Conservation (phyloP, 2,888 invertebrate genomes). For the Drosophila infuscata region DNA sequence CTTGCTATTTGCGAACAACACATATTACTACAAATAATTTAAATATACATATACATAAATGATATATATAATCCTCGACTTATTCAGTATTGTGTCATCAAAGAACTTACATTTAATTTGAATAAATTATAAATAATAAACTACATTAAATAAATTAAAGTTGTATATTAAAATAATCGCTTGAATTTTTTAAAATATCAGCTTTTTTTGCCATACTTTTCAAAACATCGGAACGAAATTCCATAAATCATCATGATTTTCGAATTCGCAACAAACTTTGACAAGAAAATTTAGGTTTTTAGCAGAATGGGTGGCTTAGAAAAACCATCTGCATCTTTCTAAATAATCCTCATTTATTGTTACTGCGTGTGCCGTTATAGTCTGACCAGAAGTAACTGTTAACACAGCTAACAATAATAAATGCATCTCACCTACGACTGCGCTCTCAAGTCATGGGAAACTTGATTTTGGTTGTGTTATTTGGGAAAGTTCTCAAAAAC, state of each 20-base stretch:
- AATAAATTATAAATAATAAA: not conserved
- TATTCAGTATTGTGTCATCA: not conserved
- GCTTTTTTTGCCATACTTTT: too few species aligned
- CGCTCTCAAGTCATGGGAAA: constrained; percentile 8
- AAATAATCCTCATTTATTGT: constrained; percentile 36
- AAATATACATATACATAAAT: too few species aligned
- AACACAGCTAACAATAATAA: constrained; percentile 38
- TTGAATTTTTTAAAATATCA: too few species aligned
- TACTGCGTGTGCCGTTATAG: constrained; percentile 54
- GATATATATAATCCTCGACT: too few species aligned
- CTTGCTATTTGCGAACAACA: too few species aligned
- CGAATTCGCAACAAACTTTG: too few species aligned
- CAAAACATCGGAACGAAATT: too few species aligned
- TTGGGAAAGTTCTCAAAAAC: constrained; percentile 22
- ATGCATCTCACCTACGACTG: constrained; percentile 38
- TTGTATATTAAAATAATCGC: not conserved
- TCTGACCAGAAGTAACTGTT: constrained; percentile 47
- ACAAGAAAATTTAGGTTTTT: too few species aligned
- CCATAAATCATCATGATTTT: not conserved
- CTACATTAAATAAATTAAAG: not conserved
- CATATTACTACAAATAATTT: too few species aligned
- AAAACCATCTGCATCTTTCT: too few species aligned
- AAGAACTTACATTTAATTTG: not conserved
- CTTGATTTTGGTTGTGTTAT: not conserved
- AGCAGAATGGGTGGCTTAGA: too few species aligned